Base-by-base conservation (phyloP, 2,797 vertebrate genomes). In the Neosilurus mollespiculum region DNA sequence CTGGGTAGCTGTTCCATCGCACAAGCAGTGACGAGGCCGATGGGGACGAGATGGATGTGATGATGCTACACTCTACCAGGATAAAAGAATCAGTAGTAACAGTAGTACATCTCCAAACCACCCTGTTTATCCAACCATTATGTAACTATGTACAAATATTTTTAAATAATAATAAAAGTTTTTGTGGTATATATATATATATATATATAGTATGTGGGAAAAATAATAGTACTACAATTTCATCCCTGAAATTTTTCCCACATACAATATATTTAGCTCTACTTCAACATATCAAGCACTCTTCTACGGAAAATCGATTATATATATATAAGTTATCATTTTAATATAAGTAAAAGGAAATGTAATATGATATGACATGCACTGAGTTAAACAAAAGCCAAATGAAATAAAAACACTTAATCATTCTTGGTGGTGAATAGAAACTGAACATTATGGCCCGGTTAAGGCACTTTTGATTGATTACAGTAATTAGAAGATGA, bases 21-120 rank as follows among this genome's bases (percentile, higher is more conserved):
- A 95, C 84, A 76, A 89, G 43, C 62, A 96, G 89, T 0, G 93
- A 90, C 15, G 94, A 91, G 10, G 94, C 86, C 0, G 91, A 81
- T 1, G 88, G 66, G 53, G 94, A 77, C 5, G 1, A 85, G 84
- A 93, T 89, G 49, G 91, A 92, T 66, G 70, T 80, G 78, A 88
- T 62, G 70, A 95, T 94, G 2, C 22, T 67, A 84, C 94, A 95
- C 0, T 69, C 94, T 95, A 90, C 14, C 89, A 90, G 69, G 24
- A 59, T 37, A 24, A 65, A 53, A 22, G 15, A 6, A 11, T 1
- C 20, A 62, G 15, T 15, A 14, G 16, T 62, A 37, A 34, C 20
- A 53, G n/a, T 67, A 56, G 37, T 66, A 16, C 9, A 59, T 61
- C 0, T 14, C 30, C 2, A 73, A 54, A 8, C 51, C 43, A 43